Conservation (phyloP, 2,797 vertebrate genomes). For the Anolis apletophallus region DNA sequence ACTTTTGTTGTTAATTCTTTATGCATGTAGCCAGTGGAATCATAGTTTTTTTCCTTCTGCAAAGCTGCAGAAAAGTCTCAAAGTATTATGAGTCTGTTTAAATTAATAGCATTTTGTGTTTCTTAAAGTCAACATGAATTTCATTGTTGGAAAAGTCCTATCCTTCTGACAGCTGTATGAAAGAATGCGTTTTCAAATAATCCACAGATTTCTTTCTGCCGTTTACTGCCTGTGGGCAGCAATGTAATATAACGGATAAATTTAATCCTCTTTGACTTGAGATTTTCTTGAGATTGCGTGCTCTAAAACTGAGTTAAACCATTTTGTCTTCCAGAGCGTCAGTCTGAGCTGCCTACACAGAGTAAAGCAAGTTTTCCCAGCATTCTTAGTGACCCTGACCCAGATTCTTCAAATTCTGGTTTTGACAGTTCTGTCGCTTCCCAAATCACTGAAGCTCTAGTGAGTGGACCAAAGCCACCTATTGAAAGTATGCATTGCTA, state of each 20-base stretch:
- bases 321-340: constrained; percentile 85
- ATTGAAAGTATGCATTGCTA: constrained; percentile 90
- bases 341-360: constrained; percentile 96
- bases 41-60: background rate
- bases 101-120: background rate
- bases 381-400: constrained; percentile 96
- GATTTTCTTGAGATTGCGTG: background rate
- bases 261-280: background rate
- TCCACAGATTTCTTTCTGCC: background rate
- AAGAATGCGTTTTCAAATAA: background rate
- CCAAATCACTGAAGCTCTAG: constrained; percentile 96
- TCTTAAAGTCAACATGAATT: background rate
- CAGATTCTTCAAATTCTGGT: constrained; percentile 96
- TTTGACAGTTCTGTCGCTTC: constrained; percentile 98
- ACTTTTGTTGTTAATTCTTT: background rate
- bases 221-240: background rate
- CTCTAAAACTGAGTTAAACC: constrained; percentile 10
- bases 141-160: background rate
- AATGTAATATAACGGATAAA: background rate
- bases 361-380: constrained; percentile 98
- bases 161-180: background rate
- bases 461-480: constrained; percentile 94
- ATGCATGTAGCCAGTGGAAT: background rate
- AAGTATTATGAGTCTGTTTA: background rate
- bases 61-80: background rate